Evolutionary conservation across 2,113 vertebrate species (phyloP).

Genomic region (Seriola aureovittata): DNA sequence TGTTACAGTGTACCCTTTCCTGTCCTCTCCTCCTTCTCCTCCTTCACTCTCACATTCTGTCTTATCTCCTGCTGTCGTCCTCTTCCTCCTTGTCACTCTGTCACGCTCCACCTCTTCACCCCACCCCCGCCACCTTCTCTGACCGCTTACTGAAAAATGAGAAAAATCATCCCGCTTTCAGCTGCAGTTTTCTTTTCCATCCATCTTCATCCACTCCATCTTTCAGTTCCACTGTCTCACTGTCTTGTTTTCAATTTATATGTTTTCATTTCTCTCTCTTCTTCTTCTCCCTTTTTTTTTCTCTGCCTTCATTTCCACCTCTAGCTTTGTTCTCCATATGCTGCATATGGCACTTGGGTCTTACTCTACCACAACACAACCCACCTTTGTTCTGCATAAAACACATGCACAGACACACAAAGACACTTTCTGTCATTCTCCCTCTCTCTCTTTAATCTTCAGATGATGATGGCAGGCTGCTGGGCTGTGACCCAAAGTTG

Average conservation of each 20-base stretch:
- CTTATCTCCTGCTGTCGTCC: constrained; percentile 66
- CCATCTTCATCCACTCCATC: constrained; percentile 56
- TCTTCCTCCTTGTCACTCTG: constrained; percentile 62
- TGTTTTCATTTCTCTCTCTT: constrained; percentile 20
- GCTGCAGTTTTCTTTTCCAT: constrained; percentile 68
- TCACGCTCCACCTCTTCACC: constrained; percentile 63
- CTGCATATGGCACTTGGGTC: constrained; percentile 20
- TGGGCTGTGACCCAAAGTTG: constrained; percentile 56
- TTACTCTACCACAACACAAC: constrained; percentile 16
- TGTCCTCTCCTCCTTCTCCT: constrained; percentile 52
- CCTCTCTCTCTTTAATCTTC: constrained; percentile 57
- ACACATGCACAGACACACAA: constrained; percentile 8
- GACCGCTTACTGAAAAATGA: constrained; percentile 66
- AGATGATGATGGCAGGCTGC: constrained; percentile 48
- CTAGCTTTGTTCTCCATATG: constrained; percentile 37
- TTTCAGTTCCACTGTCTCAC: constrained; percentile 13
- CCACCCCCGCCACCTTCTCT: constrained; percentile 6
- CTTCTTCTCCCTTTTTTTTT: not conserved
- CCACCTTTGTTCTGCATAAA: constrained; percentile 11
- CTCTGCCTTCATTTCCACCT: constrained; percentile 28
- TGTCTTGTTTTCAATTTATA: not conserved
- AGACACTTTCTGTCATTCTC: constrained; percentile 15
- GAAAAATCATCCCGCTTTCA: constrained; percentile 69
- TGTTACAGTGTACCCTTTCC: constrained; percentile 55
- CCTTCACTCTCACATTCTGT: constrained; percentile 37